Evolutionary conservation across 1,140 invertebrate genomes (phyloP), one percentile per base, ranked within the genome.

Genomic region (Trichogramma pretiosum): DNA sequence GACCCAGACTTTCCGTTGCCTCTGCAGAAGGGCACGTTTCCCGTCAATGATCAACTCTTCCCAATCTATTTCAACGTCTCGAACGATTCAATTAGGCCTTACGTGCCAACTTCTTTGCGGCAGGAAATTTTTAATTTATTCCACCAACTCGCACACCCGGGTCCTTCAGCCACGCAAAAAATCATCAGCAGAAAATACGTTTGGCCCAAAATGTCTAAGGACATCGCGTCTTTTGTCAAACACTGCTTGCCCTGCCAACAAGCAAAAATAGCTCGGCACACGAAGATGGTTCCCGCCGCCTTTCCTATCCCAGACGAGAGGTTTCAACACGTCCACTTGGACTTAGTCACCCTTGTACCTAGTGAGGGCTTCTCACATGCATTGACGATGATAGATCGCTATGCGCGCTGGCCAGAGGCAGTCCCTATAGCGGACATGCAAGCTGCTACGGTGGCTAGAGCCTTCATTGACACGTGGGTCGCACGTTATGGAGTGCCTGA

Each of bases 391-490:
- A 48, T 69, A 0, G 66, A 68, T 35, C 34, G 59, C 8, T 60
- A 52, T 26, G 37, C 59, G 0, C 41, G 57, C 10, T 70, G 63
- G 61, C 57, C 60, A 4, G 63, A 62, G 40, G 62, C 59, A 3
- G 34, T 55, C 3, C 39, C 46, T 11, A 8, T 60, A 13, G n/a
- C 34, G 34, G 40, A 72, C 48, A 59, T 46, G 34, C 45, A 58
- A 11, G 62, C 67, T n/a, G 60, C 65, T 32, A 62, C 64, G 3
- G 59, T 67, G 9, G 64, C 63, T 5, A 33, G 45, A 34, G 53
- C 56, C 3, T 54, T 75, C 19, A 14, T 41, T 10, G 30, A 39
- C 0, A n/a, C 9, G 2, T 71, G 65, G 63, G 58, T 73, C 19
- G 22, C 53, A 2, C 52, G 62, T 13, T 74, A 58, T 46, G 71